Conservation (phyloP, 1,140 invertebrate genomes). For the Pseudoatta argentina region DNA sequence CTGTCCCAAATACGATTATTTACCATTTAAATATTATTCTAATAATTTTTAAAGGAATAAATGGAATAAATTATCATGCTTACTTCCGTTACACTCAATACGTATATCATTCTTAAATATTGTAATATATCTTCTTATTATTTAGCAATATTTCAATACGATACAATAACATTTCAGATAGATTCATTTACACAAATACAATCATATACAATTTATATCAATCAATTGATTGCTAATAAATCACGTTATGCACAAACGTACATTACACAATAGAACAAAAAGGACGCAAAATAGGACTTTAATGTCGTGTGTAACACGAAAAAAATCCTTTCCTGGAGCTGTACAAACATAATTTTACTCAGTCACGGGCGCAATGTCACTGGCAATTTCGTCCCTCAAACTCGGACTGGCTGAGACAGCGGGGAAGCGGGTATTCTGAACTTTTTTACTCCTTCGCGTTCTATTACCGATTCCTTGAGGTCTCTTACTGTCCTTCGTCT, state of each 20-base stretch:
- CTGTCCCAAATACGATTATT: background rate
- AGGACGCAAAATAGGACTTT: background rate
- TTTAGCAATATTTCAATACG: background rate
- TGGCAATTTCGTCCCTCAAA: constrained; percentile 65
- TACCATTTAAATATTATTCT: background rate
- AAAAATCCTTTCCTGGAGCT: constrained; percentile 10
- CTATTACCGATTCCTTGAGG: background rate
- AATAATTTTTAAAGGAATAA: constrained; percentile 11
- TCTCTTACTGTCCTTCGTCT: constrained; percentile 20
- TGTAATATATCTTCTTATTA: background rate
- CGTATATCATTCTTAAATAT: background rate
- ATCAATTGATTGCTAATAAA: background rate
- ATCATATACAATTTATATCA: constrained; percentile 19
- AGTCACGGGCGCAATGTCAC: constrained; percentile 31
- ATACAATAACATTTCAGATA: background rate
- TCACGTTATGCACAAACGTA: background rate
- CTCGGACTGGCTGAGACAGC: constrained; percentile 64
- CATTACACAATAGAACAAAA: background rate
- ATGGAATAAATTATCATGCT: background rate
- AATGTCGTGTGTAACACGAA: background rate
- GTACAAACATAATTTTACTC: constrained; percentile 34
- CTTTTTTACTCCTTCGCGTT: constrained; percentile 42
- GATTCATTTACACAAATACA: background rate
- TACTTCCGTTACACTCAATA: background rate
- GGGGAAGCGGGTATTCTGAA: constrained; percentile 58